Conservation (phyloP, 2,797 vertebrate genomes). For the Erethizon dorsatum region DNA sequence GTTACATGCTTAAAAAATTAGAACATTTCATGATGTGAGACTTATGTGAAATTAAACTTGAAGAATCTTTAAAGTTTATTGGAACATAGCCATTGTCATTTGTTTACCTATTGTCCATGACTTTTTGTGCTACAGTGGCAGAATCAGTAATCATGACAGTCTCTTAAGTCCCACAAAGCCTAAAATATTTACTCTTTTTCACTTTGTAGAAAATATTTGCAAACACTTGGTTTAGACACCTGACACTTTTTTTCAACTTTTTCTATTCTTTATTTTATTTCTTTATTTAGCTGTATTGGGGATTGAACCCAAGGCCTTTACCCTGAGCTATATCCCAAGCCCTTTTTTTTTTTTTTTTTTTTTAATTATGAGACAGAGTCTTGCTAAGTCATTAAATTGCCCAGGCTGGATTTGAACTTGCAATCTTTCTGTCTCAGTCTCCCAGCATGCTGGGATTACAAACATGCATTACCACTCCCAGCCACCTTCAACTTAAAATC, state of each 20-base stretch:
- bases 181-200: slow-evolving; percentile 13
- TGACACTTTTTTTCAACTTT: background rate
- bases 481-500: background rate
- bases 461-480: background rate
- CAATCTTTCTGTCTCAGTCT: background rate
- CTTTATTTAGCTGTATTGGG: background rate
- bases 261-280: background rate
- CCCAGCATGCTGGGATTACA: background rate
- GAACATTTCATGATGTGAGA: slow-evolving; percentile 18
- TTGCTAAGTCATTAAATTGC: background rate
- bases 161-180: background rate
- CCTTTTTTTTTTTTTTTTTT: background rate
- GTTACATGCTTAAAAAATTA: background rate
- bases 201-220: slow-evolving; percentile 15
- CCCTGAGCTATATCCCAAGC: background rate
- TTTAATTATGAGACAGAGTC: background rate
- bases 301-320: background rate
- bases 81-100: background rate
- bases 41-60: slow-evolving; percentile 21
- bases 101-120: background rate
- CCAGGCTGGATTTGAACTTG: background rate
- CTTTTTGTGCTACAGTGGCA: slow-evolving; percentile 4
- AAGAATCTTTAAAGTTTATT: slow-evolving; percentile 8
- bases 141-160: background rate
- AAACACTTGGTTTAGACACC: background rate